A percentile compares a stretch with the other conserved stretches of the same genome.
Evolutionary conservation across 2,797 vertebrate species (phyloP).

Genomic region (Podarcis siculus): DNA sequence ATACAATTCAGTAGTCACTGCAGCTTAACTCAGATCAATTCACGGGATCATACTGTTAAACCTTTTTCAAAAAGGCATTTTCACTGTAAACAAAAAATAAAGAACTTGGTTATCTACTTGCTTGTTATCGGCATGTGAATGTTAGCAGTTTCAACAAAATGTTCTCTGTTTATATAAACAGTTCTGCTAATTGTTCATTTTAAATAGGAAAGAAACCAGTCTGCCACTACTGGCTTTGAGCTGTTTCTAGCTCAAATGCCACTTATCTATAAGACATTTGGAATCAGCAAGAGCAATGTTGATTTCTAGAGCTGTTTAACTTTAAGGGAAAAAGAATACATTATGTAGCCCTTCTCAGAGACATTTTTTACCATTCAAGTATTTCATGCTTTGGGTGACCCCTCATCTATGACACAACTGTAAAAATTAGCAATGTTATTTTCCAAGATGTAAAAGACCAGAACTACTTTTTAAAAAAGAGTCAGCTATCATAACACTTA

Average conservation of each 20-base stretch:
- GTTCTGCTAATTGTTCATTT: slow-evolving; percentile 16
- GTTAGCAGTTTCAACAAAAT: slow-evolving; percentile 61
- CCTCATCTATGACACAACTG: background rate
- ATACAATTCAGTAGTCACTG: background rate
- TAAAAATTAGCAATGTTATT: background rate
- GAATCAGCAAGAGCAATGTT: background rate
- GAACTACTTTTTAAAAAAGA: background rate
- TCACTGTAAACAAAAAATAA: slow-evolving; percentile 31
- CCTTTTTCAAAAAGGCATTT: slow-evolving; percentile 4
- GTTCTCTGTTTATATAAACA: slow-evolving; percentile 35
- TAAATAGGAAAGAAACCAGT: slow-evolving; percentile 38
- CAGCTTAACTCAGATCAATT: background rate
- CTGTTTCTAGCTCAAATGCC: background rate
- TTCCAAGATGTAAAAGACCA: slow-evolving; percentile 17
- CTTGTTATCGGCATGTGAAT: slow-evolving; percentile 33
- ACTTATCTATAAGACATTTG: background rate
- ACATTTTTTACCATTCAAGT: background rate
- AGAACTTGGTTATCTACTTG: slow-evolving; percentile 27
- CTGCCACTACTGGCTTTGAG: background rate
- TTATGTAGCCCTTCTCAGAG: background rate
- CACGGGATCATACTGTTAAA: background rate
- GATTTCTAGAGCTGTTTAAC: background rate
- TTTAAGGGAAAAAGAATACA: background rate
- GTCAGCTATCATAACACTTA: background rate
- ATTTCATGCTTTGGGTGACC: background rate